Evolutionary conservation across 2,888 invertebrate species (phyloP), one percentile per base, ranked within the genome.

Genomic region (Pheosia tremula): DNA sequence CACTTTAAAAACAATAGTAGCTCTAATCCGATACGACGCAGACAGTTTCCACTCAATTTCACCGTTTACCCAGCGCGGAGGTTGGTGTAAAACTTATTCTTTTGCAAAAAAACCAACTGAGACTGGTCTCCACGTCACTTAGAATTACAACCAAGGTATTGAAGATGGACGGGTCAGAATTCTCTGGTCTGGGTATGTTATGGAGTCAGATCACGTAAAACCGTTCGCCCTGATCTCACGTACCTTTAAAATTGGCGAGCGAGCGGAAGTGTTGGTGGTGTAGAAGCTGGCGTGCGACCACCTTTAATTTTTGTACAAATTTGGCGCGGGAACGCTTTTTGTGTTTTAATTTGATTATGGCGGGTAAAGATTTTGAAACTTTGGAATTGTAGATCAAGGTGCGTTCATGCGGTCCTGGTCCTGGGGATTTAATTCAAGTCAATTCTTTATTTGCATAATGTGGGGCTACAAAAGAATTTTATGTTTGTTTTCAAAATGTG

Each of bases 1-100:
- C 72, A 73, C 69, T 81, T 79, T 74, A 78, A 76, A 78, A 79
- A 80, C 78, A 75, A 81, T 81, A 70, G 68, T 59, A 47, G 60
- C 69, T 64, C 67, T 81, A 80, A 80, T 81, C 74, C 69, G 64
- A 66, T 68, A 68, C 68, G 70, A 76, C 74, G 74, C 73, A 38
- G 55, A 70, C 77, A 82, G 81, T 83, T 83, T 81, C 82, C 82
- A 80, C 82, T 82, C 82, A 81, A 84, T 85, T 84, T 82, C 77
- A 77, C 61, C 80, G 77, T 81, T 84, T 83, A 81, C 72, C 66
- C 77, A 74, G 82, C 82, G 80, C 80, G 80, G 71, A 77, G 78
- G 76, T 73, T 70, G 75, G 74, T 80, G 83, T 80, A 77, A 82
- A 84, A 86, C 85, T 83, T 82, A 82, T 84, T 82, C 78, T 78